phyloP scores from a whole-genome alignment of 2,113 vertebrate genomes.

The Proterorhinus semilunaris region DNA sequence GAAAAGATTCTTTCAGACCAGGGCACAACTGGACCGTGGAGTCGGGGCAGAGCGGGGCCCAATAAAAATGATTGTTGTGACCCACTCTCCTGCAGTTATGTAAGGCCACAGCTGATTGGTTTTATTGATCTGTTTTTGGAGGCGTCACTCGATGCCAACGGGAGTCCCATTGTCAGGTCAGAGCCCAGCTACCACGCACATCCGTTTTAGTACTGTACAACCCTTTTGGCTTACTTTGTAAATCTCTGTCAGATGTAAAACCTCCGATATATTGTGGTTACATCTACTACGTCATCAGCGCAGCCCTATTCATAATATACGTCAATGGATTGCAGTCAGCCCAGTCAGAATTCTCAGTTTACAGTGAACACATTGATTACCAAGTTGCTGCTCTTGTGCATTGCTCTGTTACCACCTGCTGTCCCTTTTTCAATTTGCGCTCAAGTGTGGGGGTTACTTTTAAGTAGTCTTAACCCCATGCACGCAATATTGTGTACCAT shows the following conservation, averaged over 20 bases:
- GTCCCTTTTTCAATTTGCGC: background rate
- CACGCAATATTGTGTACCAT: background rate
- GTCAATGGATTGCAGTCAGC: too few relatives aligned
- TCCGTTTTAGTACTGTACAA: background rate
- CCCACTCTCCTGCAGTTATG: slow-evolving; percentile 16
- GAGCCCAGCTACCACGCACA: background rate
- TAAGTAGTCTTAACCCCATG: background rate
- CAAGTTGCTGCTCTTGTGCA: too few relatives aligned
- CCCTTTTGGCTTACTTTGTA: background rate
- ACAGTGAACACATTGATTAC: too few relatives aligned
- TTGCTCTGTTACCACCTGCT: background rate
- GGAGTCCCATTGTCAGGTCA: slow-evolving; percentile 26
- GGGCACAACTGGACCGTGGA: background rate
- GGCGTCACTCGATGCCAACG: slow-evolving; percentile 11
- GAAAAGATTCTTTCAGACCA: too few relatives aligned
- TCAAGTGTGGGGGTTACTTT: background rate
- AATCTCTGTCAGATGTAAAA: too few relatives aligned
- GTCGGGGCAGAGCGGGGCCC: background rate
- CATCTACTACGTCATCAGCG: too few relatives aligned
- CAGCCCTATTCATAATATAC: too few relatives aligned
- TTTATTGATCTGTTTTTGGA: slow-evolving; percentile 39
- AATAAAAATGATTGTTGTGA: background rate
- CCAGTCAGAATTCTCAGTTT: too few relatives aligned
- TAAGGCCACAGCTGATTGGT: slow-evolving; percentile 36
- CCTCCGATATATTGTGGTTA: too few relatives aligned